These are phyloP conservation scores for Monodelphis domestica DNA, from an alignment of 2,797 vertebrate genomes.

Conservation along the genomic window DNA sequence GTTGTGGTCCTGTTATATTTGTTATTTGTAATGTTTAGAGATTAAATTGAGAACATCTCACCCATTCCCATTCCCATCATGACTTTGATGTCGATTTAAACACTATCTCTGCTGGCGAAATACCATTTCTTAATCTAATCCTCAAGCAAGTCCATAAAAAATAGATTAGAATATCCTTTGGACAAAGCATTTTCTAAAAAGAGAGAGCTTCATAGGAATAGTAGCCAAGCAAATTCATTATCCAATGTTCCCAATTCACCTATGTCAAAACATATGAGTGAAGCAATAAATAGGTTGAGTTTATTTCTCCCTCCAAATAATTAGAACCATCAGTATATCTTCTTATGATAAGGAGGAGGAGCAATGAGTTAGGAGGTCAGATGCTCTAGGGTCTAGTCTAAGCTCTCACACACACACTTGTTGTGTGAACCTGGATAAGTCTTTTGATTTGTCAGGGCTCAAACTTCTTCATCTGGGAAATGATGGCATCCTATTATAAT, in stretches of 20 bases:
- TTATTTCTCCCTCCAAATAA: background rate
- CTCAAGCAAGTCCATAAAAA: background rate
- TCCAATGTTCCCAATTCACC: slow-evolving; percentile 2
- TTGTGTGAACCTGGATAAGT: background rate
- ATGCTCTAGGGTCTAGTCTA: background rate
- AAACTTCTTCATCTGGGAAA: background rate
- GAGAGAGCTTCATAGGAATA: background rate
- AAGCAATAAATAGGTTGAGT: background rate
- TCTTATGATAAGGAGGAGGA: background rate
- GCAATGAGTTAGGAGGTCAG: background rate
- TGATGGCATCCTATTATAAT: background rate
- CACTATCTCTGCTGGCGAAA: background rate
- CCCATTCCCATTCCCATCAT: slow-evolving; percentile 16
- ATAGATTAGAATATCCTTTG: background rate
- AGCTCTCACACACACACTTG: background rate
- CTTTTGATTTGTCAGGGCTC: background rate
- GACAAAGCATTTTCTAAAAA: background rate
- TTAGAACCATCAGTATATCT: background rate
- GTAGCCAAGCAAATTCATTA: slow-evolving; percentile 24
- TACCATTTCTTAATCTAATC: background rate
- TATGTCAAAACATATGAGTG: background rate
- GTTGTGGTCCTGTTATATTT: background rate
- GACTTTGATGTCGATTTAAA: background rate
- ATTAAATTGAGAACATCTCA: slow-evolving; percentile 17
- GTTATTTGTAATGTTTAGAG: background rate